These are phyloP conservation scores for Imbricaverruca yamaguchii DNA, from an alignment of 2,888 invertebrate species.

Conservation along the genomic window DNA sequence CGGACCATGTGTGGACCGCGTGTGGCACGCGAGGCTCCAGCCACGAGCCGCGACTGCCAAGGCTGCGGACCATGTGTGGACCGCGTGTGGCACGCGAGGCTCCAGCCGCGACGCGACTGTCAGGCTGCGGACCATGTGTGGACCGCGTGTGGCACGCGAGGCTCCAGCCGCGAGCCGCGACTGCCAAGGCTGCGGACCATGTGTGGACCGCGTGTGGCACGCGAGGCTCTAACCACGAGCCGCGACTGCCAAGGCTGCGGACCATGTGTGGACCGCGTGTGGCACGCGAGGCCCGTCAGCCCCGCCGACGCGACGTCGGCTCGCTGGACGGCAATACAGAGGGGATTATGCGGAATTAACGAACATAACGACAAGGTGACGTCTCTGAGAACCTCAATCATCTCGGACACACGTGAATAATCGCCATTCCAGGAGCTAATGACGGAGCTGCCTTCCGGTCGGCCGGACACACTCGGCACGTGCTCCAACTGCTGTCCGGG, in stretches of 20 bases:
- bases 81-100: neutral
- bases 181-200: neutral
- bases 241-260: neutral
- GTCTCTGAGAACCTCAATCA: neutral
- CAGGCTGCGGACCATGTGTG: constrained; percentile 3
- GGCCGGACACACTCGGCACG: neutral
- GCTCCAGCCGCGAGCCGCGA: neutral
- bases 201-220: neutral
- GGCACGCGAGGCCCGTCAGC: neutral
- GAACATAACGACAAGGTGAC: neutral
- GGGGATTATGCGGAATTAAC: neutral
- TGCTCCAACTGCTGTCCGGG: too few species aligned
- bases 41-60: neutral
- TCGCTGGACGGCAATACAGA: neutral
- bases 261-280: neutral
- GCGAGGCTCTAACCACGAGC: neutral
- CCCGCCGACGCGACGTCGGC: neutral
- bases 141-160: neutral
- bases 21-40: neutral
- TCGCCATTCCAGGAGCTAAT: neutral
- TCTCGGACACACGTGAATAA: neutral
- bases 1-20: neutral
- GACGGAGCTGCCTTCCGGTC: neutral
- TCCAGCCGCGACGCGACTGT: neutral
- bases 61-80: neutral